Percentiles rank a stretch among this genome's conserved stretches.
These are phyloP conservation scores for Tachycineta bicolor DNA, from an alignment of 2,113 vertebrate species.

Conservation along the genomic window DNA sequence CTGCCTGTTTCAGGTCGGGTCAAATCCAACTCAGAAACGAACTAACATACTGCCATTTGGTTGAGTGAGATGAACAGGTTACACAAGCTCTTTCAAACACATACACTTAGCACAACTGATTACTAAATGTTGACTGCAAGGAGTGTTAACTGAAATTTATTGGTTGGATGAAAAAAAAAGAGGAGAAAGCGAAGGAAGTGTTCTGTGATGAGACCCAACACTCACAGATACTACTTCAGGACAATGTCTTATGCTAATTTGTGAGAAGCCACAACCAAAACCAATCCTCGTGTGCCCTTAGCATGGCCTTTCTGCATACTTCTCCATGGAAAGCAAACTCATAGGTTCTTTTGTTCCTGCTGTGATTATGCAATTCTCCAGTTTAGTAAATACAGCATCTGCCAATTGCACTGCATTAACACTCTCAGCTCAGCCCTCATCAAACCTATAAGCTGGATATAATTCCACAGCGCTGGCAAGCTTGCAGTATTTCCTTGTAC, in stretches of 20 bases:
- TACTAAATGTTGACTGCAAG: conserved; percentile 2
- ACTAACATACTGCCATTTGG: accelerated
- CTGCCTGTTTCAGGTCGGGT: neutral
- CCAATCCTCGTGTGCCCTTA: neutral
- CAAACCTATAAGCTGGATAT: neutral
- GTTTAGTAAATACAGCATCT: neutral
- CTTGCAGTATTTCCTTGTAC: neutral
- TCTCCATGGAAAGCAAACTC: neutral
- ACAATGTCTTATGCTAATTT: neutral
- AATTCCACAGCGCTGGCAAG: conserved; percentile 9
- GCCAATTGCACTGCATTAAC: neutral
- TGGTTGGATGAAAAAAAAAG: neutral
- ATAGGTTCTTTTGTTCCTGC: neutral
- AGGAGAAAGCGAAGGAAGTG: neutral
- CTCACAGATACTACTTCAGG: neutral
- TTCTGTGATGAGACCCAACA: conserved; percentile 12
- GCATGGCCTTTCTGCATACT: neutral
- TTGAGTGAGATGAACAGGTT: neutral
- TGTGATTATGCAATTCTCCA: conserved; percentile 6
- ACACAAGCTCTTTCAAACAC: neutral
- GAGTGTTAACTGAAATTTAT: neutral
- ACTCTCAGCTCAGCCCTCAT: neutral
- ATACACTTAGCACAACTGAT: neutral
- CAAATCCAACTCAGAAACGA: neutral
- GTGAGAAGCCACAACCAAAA: conserved; percentile 36